Percentiles rank a stretch among this genome's conserved stretches.
Conservation (phyloP, 1,140 invertebrate species). For the Theocolax elegans region DNA sequence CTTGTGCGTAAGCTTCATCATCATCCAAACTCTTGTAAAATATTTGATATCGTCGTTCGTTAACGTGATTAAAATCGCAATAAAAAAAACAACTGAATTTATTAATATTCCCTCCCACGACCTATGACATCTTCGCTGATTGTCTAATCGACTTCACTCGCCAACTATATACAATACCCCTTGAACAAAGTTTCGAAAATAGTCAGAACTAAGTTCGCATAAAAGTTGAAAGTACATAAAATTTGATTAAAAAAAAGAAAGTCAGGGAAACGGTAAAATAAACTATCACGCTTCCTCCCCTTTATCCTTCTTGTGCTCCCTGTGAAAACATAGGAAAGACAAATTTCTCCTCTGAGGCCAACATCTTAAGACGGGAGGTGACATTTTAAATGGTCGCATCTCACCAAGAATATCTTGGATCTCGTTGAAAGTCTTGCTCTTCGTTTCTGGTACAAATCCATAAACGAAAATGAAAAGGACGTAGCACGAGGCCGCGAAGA, state of each 20-base stretch:
- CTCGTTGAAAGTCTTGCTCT: conserved; percentile 63
- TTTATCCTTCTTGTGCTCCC: background rate
- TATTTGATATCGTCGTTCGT: background rate
- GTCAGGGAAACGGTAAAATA: background rate
- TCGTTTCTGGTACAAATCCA: conserved; percentile 64
- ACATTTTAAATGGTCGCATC: conserved; percentile 20
- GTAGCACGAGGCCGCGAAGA: conserved; percentile 76
- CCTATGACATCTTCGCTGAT: background rate
- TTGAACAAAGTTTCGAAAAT: background rate
- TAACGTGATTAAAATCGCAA: background rate
- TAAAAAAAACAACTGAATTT: conserved; percentile 17
- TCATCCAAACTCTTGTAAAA: background rate
- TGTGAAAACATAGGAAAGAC: too few relatives aligned
- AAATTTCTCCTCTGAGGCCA: background rate
- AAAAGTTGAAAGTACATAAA: background rate
- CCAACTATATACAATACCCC: background rate
- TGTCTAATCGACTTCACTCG: background rate
- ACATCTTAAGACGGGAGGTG: background rate
- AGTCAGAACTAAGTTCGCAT: background rate
- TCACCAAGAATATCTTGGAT: conserved; percentile 58
- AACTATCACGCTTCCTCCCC: conserved; percentile 24
- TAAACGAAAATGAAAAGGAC: conserved; percentile 59
- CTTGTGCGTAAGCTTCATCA: conserved; percentile 14
- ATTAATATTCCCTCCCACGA: too few relatives aligned
- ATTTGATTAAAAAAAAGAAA: background rate